Evolutionary conservation across 2,113 vertebrate genomes (phyloP), one percentile per base, ranked within the genome.

Genomic region (Melanotaenia duboulayi): DNA sequence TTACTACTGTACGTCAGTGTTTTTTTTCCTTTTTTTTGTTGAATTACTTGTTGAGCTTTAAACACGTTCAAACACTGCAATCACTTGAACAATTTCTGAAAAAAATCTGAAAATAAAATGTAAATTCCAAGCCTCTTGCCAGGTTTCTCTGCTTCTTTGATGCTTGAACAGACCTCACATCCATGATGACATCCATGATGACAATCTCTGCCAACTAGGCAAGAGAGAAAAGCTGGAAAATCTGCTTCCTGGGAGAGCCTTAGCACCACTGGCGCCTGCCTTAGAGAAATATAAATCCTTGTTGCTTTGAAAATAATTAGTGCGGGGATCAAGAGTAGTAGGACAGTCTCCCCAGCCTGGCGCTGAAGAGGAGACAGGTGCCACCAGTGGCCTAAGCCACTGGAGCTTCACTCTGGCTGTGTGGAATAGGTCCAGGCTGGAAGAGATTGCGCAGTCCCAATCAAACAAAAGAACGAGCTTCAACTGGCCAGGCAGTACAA

Each of bases 271-370:
- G 92, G 90, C 90, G 90, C 92, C 91, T 91, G 84, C 74, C 76
- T 78, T 78, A 88, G 84, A 78, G 81, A 72, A 71, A 86, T 78
- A 87, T 87, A 94, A 94, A 93, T 94, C 91, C 91, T 42, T 40
- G 69, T 80, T 79, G 85, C 91, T 92, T 91, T 92, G 89, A 89
- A 86, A 91, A 90, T 92, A 94, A 94, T 94, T 93, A 94, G 90
- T 19, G 28, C 19, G 35, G 84, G 93, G 92, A 92, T 94, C 89
- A 93, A 81, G 83, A 68, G 77, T 50, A 80, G 83, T 77, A 81
- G 83, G 73, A 87, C 89, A 74, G 90, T 88, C 91, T 91, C 82
- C 85, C 84, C 81, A 39, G 78, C 77, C 85, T 91, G 91, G 92
- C 88, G 85, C 89, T 91, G 90, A 68, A 87, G 87, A 92, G 89